Evolutionary conservation across 2,888 invertebrate genomes (phyloP).

Genomic region (Notodonta ziczac): DNA sequence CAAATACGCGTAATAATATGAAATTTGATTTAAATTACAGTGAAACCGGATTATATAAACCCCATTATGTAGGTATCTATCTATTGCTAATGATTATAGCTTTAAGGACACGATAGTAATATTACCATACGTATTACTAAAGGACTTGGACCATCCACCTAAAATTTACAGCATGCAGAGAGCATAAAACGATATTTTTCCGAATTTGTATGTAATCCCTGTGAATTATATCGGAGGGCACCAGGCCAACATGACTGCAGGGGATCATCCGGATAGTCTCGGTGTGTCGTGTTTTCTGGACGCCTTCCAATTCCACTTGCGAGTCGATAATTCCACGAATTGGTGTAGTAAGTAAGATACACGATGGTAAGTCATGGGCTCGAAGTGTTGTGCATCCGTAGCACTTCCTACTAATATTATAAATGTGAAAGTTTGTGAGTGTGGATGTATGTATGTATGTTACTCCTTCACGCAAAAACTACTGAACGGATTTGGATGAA

Average conservation of each 20-base stretch:
- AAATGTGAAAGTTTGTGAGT: too few relatives aligned
- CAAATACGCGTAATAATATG: too few relatives aligned
- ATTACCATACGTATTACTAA: not conserved
- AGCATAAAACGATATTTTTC: not conserved
- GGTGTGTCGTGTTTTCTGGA: constrained; percentile 37
- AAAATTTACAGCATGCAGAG: not conserved
- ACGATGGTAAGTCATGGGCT: not conserved
- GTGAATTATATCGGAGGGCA: constrained; percentile 27
- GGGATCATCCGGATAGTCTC: constrained; percentile 35
- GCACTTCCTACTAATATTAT: too few relatives aligned
- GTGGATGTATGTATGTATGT: too few relatives aligned
- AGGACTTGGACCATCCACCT: not conserved
- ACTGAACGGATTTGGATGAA: too few relatives aligned
- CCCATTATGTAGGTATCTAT: too few relatives aligned
- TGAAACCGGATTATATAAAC: too few relatives aligned
- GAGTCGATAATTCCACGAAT: constrained; percentile 5
- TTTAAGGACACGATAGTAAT: too few relatives aligned
- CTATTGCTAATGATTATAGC: too few relatives aligned
- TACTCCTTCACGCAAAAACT: too few relatives aligned
- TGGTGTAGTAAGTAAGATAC: not conserved
- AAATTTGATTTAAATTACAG: too few relatives aligned
- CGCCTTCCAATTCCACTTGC: constrained; percentile 36
- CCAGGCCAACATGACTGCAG: constrained; percentile 41
- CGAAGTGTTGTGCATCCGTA: too few relatives aligned
- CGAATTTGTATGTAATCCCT: constrained; percentile 18